Evolutionary conservation across 2,888 invertebrate species (phyloP).

Genomic region (Hyposoter dolosus): DNA sequence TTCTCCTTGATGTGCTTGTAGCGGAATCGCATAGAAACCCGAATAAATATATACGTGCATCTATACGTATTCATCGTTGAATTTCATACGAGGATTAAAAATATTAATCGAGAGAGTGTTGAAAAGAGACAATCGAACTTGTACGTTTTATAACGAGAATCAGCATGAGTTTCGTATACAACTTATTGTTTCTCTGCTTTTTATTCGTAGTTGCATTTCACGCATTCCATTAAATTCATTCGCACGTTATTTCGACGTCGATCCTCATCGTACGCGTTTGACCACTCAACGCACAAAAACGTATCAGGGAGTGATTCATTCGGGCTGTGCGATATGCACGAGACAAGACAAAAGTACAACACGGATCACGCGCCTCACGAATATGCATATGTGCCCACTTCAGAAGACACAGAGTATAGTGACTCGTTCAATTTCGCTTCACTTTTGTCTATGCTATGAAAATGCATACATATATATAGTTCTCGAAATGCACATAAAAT

Average conservation of each 20-base stretch:
- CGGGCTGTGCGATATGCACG: conserved; percentile 14
- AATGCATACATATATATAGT: background rate
- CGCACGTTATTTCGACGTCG: background rate
- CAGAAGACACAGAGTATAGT: background rate
- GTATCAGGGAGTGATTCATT: conserved; percentile 49
- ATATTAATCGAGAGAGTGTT: background rate
- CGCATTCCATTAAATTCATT: conserved; percentile 31
- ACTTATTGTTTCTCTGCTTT: conserved; percentile 17
- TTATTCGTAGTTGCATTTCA: conserved; percentile 8
- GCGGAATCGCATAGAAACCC: conserved; percentile 29
- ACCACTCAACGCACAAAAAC: conserved; percentile 26
- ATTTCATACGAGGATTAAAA: background rate
- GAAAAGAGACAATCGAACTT: background rate
- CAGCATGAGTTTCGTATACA: conserved; percentile 24
- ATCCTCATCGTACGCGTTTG: conserved; percentile 6
- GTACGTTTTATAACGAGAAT: conserved; percentile 19
- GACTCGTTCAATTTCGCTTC: background rate
- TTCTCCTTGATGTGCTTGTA: conserved; percentile 47
- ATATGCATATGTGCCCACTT: background rate
- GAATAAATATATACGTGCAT: conserved; percentile 3
- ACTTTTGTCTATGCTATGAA: background rate
- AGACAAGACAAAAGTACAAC: background rate
- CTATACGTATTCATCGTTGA: background rate
- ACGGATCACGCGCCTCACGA: conserved; percentile 11
- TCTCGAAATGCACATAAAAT: background rate